These are phyloP conservation scores for Galleria mellonella DNA, from an alignment of 1,140 invertebrate genomes.

Conservation along the genomic window DNA sequence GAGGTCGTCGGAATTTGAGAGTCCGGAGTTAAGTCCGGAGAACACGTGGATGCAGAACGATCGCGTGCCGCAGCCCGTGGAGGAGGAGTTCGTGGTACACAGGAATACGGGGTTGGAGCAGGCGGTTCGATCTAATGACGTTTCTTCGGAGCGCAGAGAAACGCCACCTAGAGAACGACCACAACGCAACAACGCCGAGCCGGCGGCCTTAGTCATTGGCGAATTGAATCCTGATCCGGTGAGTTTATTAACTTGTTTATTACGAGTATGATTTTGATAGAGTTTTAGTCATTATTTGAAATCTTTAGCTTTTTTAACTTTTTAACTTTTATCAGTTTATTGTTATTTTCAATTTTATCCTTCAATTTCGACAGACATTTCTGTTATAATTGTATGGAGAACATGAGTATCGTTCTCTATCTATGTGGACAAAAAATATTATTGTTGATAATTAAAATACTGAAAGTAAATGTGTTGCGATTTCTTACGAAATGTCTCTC, in stretches of 20 bases:
- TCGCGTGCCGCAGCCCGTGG: conserved; percentile 11
- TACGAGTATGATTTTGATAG: too few relatives aligned
- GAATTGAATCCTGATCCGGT: conserved; percentile 56
- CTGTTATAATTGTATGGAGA: too few relatives aligned
- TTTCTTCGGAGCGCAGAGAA: conserved; percentile 23
- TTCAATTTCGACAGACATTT: neutral
- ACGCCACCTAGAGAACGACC: conserved; percentile 27
- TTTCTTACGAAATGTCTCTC: too few relatives aligned
- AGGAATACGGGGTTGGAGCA: conserved; percentile 12
- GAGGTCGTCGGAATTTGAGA: conserved; percentile 35
- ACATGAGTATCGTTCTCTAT: too few relatives aligned
- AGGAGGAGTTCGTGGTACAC: conserved; percentile 33
- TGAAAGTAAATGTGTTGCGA: too few relatives aligned
- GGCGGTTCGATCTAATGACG: conserved; percentile 19
- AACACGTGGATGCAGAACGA: conserved; percentile 40
- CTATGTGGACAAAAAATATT: too few relatives aligned
- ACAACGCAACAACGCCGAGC: conserved; percentile 29
- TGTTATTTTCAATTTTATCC: neutral
- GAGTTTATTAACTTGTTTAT: too few relatives aligned
- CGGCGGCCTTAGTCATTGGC: conserved; percentile 55
- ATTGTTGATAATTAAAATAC: too few relatives aligned
- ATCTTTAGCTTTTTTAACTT: too few relatives aligned
- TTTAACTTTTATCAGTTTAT: too few relatives aligned
- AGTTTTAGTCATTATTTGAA: too few relatives aligned
- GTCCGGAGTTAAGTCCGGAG: conserved; percentile 53